Conservation (phyloP, 2,888 invertebrate species). For the Lucinisca nassula region DNA sequence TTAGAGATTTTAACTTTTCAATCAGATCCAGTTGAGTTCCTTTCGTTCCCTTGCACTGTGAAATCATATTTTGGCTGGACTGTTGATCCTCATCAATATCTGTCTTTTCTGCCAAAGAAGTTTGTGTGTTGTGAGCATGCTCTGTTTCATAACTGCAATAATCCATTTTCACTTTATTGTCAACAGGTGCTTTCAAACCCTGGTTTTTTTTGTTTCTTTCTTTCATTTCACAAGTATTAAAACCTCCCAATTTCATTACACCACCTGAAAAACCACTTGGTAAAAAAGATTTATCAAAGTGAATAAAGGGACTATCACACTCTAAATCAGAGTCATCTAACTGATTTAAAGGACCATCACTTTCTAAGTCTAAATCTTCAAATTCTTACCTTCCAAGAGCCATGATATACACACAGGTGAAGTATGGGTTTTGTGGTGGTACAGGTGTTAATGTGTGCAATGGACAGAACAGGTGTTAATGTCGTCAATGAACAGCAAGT, state of each 20-base stretch:
- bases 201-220: background rate
- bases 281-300: background rate
- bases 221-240: background rate
- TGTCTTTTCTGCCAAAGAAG: background rate
- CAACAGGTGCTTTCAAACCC: background rate
- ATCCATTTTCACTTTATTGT: background rate
- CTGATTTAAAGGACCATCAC: background rate
- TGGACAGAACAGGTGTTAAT: constrained; percentile 16
- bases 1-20: background rate
- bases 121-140: background rate
- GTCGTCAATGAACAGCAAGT: constrained; percentile 10
- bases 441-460: constrained; percentile 15
- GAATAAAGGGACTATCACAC: background rate
- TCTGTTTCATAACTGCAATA: background rate
- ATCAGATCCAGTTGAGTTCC: background rate
- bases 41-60: background rate
- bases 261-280: background rate
- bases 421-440: constrained; percentile 3
- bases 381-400: constrained; percentile 83
- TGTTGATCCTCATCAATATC: background rate
- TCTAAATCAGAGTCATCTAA: background rate
- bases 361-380: constrained; percentile 41
- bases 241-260: background rate
- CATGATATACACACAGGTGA: constrained; percentile 56
- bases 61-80: background rate